A percentile compares a stretch with the other conserved stretches of the same genome.
Evolutionary conservation across 2,113 vertebrate genomes (phyloP).

Genomic region (Lophius piscatorius): DNA sequence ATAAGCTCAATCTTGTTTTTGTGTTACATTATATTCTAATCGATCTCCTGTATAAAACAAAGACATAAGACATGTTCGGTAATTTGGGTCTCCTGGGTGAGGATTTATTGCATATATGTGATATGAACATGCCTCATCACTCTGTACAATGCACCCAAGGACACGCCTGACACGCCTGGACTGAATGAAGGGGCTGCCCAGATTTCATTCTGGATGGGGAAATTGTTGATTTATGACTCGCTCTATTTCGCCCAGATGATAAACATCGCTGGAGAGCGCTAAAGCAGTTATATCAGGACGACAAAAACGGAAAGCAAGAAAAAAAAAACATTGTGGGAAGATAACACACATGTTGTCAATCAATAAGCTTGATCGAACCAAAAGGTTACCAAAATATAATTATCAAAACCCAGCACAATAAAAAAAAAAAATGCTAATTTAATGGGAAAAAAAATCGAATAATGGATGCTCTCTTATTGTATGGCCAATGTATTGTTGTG

Average conservation of each 20-base stretch:
- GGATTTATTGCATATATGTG: constrained; percentile 28
- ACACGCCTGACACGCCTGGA: constrained; percentile 28
- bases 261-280: constrained; percentile 49
- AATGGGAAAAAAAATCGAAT: too few species aligned
- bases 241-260: constrained; percentile 66
- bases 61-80: constrained; percentile 49
- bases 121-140: constrained; percentile 41
- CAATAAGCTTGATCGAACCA: constrained; percentile 39
- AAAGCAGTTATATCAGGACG: constrained; percentile 51
- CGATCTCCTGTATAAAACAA: constrained; percentile 27
- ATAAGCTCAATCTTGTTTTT: too few species aligned
- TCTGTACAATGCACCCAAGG: constrained; percentile 45
- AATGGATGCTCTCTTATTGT: too few species aligned
- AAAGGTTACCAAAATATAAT: constrained; percentile 7
- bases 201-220: constrained; percentile 63
- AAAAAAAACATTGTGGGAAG: constrained; percentile 43
- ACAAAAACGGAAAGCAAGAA: constrained; percentile 32
- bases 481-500: too few species aligned
- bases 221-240: constrained; percentile 70
- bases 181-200: constrained; percentile 45
- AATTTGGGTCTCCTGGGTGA: constrained; percentile 43
- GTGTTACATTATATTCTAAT: constrained; percentile 50
- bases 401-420: not conserved
- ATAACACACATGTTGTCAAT: constrained; percentile 41
- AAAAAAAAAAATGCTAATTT: too few species aligned